A percentile compares a stretch with the other conserved stretches of the same genome.
These are phyloP conservation scores for Drosophila parabipectinata DNA, from an alignment of 1,140 invertebrate species.

Conservation along the genomic window DNA sequence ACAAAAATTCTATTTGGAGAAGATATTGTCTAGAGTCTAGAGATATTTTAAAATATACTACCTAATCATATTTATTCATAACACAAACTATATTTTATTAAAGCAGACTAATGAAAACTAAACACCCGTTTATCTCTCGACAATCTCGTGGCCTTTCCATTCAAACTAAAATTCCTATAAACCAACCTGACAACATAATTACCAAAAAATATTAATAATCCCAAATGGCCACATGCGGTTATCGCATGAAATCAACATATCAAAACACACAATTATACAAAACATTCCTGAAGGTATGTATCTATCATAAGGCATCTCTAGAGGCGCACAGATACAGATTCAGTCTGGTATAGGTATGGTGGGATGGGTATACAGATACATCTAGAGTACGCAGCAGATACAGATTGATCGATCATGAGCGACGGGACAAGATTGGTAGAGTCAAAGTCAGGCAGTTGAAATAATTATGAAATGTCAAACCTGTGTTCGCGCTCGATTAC, in stretches of 20 bases:
- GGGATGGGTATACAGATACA: not conserved
- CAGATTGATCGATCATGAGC: slow-evolving; percentile 73
- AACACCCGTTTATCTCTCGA: not conserved
- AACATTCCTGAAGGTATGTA: slow-evolving; percentile 31
- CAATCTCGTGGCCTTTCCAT: slow-evolving; percentile 9
- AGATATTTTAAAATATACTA: too few species aligned
- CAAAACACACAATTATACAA: slow-evolving; percentile 65
- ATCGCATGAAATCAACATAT: slow-evolving; percentile 72
- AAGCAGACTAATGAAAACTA: not conserved
- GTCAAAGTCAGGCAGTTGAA: slow-evolving; percentile 61
- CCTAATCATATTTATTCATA: not conserved
- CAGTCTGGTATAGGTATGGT: not conserved
- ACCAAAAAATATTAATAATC: slow-evolving; percentile 56
- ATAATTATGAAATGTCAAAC: slow-evolving; percentile 83
- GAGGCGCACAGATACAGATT: slow-evolving; percentile 22
- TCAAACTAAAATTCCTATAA: slow-evolving; percentile 1
- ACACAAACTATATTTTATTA: not conserved
- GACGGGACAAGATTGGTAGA: slow-evolving; percentile 44
- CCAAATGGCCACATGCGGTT: slow-evolving; percentile 37
- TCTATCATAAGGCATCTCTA: slow-evolving; percentile 49
- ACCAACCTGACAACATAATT: slow-evolving; percentile 66
- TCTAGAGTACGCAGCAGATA: slow-evolving; percentile 15
- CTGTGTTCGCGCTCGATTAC: slow-evolving; percentile 82
- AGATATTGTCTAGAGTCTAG: too few species aligned
- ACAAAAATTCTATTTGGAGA: not conserved